Percentiles rank a stretch among this genome's conserved stretches.
phyloP scores from a whole-genome alignment of 2,797 vertebrate species.

The Myotis daubentonii region DNA sequence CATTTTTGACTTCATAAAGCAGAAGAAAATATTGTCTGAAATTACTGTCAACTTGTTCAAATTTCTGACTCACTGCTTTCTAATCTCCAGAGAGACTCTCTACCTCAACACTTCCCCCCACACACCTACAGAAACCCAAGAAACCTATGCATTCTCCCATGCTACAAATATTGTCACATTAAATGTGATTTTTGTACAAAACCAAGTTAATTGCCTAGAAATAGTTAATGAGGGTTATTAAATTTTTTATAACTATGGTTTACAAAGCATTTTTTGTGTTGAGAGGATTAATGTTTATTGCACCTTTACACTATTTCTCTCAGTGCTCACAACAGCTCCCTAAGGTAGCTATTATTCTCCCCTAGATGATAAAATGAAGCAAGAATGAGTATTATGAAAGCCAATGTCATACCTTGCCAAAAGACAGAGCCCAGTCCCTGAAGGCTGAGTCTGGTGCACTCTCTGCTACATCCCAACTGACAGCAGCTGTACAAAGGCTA shows the following conservation, averaged over 20 bases:
- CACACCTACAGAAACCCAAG: background rate
- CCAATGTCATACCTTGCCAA: background rate
- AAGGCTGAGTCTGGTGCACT: background rate
- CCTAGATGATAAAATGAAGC: constrained; percentile 25
- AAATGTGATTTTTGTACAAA: constrained; percentile 52
- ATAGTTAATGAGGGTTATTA: background rate
- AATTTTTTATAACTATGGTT: background rate
- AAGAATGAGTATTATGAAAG: background rate
- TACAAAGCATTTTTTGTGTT: background rate
- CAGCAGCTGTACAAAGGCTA: background rate
- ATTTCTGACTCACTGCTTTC: constrained; percentile 66
- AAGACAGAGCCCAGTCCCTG: background rate
- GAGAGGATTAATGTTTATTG: background rate
- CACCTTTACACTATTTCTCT: background rate
- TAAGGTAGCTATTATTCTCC: background rate
- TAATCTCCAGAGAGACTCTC: constrained; percentile 26
- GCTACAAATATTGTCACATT: background rate
- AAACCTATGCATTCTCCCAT: constrained; percentile 15
- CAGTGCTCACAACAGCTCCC: background rate
- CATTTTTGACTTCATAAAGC: constrained; percentile 56
- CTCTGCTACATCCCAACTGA: background rate
- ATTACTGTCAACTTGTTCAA: constrained; percentile 72
- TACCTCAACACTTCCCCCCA: background rate
- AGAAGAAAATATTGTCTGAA: constrained; percentile 54
- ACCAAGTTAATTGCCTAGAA: constrained; percentile 42